A percentile compares a stretch with the other conserved stretches of the same genome.
phyloP scores from a whole-genome alignment of 2,113 vertebrate genomes.

The Paramisgurnus dabryanus region DNA sequence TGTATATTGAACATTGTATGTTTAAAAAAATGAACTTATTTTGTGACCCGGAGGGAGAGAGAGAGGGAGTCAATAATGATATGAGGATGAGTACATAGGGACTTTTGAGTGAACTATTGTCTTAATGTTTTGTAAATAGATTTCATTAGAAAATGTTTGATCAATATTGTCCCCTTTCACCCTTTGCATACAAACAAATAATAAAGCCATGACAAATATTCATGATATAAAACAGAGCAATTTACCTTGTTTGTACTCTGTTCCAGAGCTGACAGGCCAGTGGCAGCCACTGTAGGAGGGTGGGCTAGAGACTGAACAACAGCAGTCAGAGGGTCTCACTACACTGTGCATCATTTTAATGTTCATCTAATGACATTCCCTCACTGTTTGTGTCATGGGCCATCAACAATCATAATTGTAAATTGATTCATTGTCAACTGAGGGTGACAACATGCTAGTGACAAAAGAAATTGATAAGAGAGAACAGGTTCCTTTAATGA shows the following conservation, averaged over 20 bases:
- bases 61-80: no score
- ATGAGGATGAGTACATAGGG: no score
- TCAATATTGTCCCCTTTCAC: background rate
- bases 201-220: background rate
- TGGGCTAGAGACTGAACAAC: slow-evolving; percentile 30
- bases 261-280: slow-evolving; percentile 28
- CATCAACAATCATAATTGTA: slow-evolving; percentile 87
- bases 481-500: slow-evolving; percentile 79
- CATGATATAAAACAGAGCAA: background rate
- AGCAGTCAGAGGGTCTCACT: slow-evolving; percentile 60
- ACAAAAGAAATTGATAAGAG: slow-evolving; percentile 82
- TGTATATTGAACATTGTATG: no score
- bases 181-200: background rate
- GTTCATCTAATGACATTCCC: slow-evolving; percentile 80
- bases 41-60: no score
- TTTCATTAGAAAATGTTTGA: background rate
- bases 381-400: slow-evolving; percentile 81
- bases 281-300: slow-evolving; percentile 45
- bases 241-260: background rate
- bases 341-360: slow-evolving; percentile 80
- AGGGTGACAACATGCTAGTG: slow-evolving; percentile 79
- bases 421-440: slow-evolving; percentile 82
- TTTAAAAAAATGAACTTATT: no score
- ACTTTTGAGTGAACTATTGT: no score
- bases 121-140: background rate